These are phyloP conservation scores for Andricus quercusramuli DNA, from an alignment of 2,888 invertebrate species.

Conservation along the genomic window DNA sequence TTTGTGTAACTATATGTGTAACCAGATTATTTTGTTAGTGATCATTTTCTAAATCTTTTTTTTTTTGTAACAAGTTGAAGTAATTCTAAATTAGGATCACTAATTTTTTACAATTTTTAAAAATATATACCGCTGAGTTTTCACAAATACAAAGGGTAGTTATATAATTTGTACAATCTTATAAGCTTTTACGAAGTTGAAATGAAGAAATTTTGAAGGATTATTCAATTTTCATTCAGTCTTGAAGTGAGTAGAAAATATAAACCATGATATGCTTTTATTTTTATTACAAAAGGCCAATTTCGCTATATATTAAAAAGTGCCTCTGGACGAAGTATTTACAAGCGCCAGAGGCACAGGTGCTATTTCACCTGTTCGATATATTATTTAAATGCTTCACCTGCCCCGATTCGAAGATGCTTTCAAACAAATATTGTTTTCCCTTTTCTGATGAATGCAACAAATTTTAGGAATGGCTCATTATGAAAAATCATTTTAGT, in stretches of 20 bases:
- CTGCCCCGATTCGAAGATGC: slow-evolving; percentile 69
- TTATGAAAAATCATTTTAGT: not conserved
- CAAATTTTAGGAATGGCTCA: slow-evolving; percentile 62
- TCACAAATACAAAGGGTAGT: not conserved
- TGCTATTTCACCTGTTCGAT: slow-evolving; percentile 73
- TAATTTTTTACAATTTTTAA: not conserved
- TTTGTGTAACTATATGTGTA: too few species aligned
- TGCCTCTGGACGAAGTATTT: slow-evolving; percentile 48
- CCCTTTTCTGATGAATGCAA: slow-evolving; percentile 74
- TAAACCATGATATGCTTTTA: not conserved
- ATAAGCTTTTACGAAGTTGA: not conserved
- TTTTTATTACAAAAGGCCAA: slow-evolving; percentile 43
- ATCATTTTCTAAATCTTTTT: too few species aligned
- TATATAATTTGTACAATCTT: not conserved
- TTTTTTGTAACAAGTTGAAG: not conserved
- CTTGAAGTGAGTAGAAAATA: not conserved
- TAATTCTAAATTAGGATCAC: not conserved
- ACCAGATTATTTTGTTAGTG: too few species aligned
- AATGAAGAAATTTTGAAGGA: not conserved
- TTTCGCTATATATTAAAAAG: slow-evolving; percentile 59
- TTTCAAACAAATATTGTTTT: slow-evolving; percentile 60
- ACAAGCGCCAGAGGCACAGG: slow-evolving; percentile 65
- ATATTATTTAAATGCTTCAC: slow-evolving; percentile 73
- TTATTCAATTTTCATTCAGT: not conserved
- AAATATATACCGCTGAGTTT: not conserved